Evolutionary conservation across 2,113 vertebrate species (phyloP).

Genomic region (Piaya cayana): DNA sequence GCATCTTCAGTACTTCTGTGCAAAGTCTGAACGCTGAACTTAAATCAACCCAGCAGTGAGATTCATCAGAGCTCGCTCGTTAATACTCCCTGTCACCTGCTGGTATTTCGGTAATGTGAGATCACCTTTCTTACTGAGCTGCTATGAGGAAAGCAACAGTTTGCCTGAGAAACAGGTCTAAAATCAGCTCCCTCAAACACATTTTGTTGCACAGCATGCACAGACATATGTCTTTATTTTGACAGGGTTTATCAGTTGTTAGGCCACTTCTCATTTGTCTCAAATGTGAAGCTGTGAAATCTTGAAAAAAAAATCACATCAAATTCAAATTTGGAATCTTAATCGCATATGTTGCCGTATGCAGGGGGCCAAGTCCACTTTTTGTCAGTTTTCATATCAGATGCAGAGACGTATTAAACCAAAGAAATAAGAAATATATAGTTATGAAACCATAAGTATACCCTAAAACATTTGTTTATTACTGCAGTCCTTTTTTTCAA

Average conservation of each 20-base stretch:
- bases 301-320: neutral
- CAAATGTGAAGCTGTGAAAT: neutral
- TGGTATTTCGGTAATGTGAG: neutral
- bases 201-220: neutral
- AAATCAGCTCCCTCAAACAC: neutral
- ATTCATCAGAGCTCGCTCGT: neutral
- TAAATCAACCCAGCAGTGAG: neutral
- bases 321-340: neutral
- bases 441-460: neutral
- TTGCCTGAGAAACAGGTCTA: neutral
- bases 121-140: neutral
- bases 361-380: neutral
- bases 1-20: neutral
- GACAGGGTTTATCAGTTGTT: neutral
- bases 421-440: neutral
- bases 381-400: neutral
- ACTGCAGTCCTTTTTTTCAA: neutral
- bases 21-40: neutral
- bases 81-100: neutral
- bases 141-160: neutral
- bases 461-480: neutral
- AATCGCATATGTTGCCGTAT: neutral
- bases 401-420: neutral
- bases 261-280: neutral
- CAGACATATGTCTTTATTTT: neutral